These are phyloP conservation scores for Phocoena sinus DNA, from an alignment of 2,113 vertebrate genomes.

Conservation along the genomic window DNA sequence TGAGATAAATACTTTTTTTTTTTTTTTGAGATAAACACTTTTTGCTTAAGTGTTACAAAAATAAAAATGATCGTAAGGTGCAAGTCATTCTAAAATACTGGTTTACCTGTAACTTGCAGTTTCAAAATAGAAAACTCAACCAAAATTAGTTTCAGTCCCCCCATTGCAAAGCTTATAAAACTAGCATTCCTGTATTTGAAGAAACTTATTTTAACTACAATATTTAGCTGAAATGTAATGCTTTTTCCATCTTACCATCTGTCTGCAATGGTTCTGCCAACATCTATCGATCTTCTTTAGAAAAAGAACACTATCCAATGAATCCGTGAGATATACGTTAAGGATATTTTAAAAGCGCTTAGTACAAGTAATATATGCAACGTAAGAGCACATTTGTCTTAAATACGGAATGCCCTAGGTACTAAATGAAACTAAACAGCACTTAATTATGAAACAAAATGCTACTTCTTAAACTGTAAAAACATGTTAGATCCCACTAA, in stretches of 20 bases:
- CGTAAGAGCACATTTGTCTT: conserved; percentile 6
- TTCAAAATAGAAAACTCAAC: conserved; percentile 39
- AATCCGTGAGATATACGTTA: conserved; percentile 89
- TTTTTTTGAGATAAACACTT: not conserved
- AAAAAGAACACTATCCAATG: conserved; percentile 98
- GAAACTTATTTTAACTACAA: not conserved
- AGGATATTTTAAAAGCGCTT: conserved; percentile 76
- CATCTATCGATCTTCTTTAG: conserved; percentile 99
- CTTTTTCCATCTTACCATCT: conserved; percentile 89
- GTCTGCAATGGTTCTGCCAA: conserved; percentile 99
- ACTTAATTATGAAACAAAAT: conserved; percentile 1
- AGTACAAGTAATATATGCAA: conserved; percentile 22
- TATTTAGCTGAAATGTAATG: conserved; percentile 6
- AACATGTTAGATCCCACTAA: not conserved
- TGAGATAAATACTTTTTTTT: not conserved
- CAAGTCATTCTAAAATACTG: conserved; percentile 39
- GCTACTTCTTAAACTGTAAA: not conserved
- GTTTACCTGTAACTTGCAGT: not conserved
- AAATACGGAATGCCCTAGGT: not conserved
- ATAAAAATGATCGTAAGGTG: not conserved
- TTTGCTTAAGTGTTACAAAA: conserved; percentile 2
- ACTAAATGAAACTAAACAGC: conserved; percentile 13
- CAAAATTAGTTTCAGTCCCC: not conserved
- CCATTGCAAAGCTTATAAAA: conserved; percentile 27
- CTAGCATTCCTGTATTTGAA: not conserved